A percentile compares a stretch with the other conserved stretches of the same genome.
Evolutionary conservation across 2,888 invertebrate species (phyloP).

Genomic region (Drosophila ezoana): DNA sequence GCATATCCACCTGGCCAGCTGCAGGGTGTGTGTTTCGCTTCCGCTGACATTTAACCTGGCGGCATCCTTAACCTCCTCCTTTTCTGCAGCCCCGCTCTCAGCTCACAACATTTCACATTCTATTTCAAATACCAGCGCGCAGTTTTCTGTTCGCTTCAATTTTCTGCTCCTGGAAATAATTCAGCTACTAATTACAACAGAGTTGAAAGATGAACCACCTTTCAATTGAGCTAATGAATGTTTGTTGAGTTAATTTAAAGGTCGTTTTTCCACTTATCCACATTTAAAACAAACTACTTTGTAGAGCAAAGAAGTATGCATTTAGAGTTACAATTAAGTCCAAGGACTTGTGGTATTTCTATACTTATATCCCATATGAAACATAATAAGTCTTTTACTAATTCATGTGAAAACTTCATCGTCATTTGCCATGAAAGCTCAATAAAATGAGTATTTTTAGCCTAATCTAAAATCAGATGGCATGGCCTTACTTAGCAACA

Average conservation of each 20-base stretch:
- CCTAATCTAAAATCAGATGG: too few species aligned
- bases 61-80: slow-evolving; percentile 26
- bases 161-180: slow-evolving; percentile 10
- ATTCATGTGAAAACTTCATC: too few species aligned
- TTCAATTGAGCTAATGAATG: neutral
- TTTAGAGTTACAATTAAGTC: too few species aligned
- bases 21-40: slow-evolving; percentile 7
- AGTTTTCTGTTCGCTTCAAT: slow-evolving; percentile 2
- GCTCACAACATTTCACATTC: neutral
- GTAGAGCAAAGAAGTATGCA: neutral
- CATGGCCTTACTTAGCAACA: too few species aligned
- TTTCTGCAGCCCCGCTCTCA: neutral
- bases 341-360: too few species aligned
- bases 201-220: slow-evolving; percentile 7
- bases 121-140: slow-evolving; percentile 14
- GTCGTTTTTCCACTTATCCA: neutral
- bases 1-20: slow-evolving; percentile 23
- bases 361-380: too few species aligned
- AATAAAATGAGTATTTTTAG: too few species aligned
- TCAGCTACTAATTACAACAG: slow-evolving; percentile 9
- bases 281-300: neutral
- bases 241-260: neutral
- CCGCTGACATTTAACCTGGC: slow-evolving; percentile 46
- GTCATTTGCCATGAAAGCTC: too few species aligned
- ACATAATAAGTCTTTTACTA: too few species aligned